phyloP scores from a whole-genome alignment of 2,888 invertebrate species.

The Diaphora mendica region DNA sequence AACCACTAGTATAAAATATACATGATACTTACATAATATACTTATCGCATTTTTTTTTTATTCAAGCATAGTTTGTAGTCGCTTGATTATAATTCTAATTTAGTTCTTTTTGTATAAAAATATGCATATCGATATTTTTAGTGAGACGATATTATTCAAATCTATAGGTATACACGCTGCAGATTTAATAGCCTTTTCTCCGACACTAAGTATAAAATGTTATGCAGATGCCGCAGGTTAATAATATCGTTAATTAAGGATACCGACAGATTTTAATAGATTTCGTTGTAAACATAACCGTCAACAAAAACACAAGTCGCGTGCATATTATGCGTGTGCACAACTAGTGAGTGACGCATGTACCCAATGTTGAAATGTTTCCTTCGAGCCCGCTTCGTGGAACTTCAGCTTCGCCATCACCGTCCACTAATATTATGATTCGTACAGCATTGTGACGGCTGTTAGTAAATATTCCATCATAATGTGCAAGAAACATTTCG shows the following conservation, averaged over 20 bases:
- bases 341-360: constrained; percentile 41
- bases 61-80: too few relatives aligned
- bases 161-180: too few relatives aligned
- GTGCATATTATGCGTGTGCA: constrained; percentile 26
- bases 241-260: not conserved
- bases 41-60: too few relatives aligned
- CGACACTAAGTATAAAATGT: too few relatives aligned
- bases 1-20: too few relatives aligned
- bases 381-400: constrained; percentile 37
- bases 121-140: too few relatives aligned
- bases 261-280: not conserved
- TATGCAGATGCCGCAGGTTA: not conserved
- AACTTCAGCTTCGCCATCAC: constrained; percentile 29
- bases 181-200: not conserved
- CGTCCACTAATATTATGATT: constrained; percentile 45
- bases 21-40: too few relatives aligned
- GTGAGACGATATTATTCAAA: too few relatives aligned
- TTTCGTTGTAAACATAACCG: not conserved
- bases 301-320: constrained; percentile 3
- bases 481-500: constrained; percentile 40
- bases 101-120: too few relatives aligned
- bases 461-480: constrained; percentile 53
- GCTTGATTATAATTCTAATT: too few relatives aligned
- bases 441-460: constrained; percentile 46
- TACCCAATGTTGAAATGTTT: constrained; percentile 45